phyloP scores from a whole-genome alignment of 2,797 vertebrate species.

The Pseudochaenichthys georgianus region DNA sequence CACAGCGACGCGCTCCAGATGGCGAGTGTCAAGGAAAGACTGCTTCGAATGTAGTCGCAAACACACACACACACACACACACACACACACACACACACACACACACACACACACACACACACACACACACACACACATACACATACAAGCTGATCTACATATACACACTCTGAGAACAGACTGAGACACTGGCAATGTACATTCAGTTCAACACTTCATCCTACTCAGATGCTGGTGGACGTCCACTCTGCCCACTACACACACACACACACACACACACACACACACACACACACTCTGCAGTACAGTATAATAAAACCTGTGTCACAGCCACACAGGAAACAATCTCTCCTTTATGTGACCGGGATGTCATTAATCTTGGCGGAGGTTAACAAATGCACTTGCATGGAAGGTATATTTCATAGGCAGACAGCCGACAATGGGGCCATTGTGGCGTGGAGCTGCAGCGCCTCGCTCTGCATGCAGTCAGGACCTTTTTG shows the following conservation, averaged over 20 bases:
- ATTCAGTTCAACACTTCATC: conserved; percentile 59
- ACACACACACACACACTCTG: conserved; percentile 23
- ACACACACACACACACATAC: too few relatives aligned
- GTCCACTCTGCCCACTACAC: conserved; percentile 27
- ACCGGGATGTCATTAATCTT: conserved; percentile 81
- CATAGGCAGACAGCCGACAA: conserved; percentile 77
- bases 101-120: too few relatives aligned
- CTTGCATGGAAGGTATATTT: conserved; percentile 83
- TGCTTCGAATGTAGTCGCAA: conserved; percentile 58
- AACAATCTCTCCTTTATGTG: conserved; percentile 81
- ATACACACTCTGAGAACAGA: conserved; percentile 45
- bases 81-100: conserved; percentile 21
- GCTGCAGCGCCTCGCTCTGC: conserved; percentile 53
- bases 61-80: conserved; percentile 42
- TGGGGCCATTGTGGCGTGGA: conserved; percentile 76
- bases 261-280: conserved; percentile 11
- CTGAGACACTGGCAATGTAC: conserved; percentile 47
- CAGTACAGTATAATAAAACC: conserved; percentile 70
- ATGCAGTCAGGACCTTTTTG: conserved; percentile 68
- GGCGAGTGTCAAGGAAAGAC: conserved; percentile 71
- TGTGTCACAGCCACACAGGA: conserved; percentile 75
- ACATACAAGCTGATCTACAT: conserved; percentile 23
- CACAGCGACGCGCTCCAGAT: conserved; percentile 78
- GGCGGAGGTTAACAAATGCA: conserved; percentile 82
- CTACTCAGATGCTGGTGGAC: conserved; percentile 50